Base-by-base conservation (phyloP, 1,140 invertebrate genomes). In the Drosophila biarmipes region DNA sequence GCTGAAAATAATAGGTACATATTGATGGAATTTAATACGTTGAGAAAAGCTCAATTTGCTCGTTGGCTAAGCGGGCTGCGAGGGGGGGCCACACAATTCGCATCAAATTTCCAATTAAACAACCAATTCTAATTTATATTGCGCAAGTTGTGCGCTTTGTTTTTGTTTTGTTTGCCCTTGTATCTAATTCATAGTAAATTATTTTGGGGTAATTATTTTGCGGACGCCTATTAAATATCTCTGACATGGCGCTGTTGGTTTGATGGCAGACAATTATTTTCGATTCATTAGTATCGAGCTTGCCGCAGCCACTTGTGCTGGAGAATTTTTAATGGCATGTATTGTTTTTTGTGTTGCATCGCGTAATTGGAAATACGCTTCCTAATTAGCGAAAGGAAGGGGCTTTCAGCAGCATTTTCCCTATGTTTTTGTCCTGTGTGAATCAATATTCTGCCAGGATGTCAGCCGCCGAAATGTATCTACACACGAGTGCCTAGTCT, bases 81-180 rank as follows among this genome's bases (percentile, higher is more conserved):
- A n/a, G n/a, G 52, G n/a, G 52, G 4, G 19, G 34, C 46, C 55
- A 54, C 35, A 64, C 37, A 64, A 72, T 62, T 73, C 54, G 84
- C 76, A 84, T 87, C 84, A 67, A 87, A 89, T 87, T 80, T 90
- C 84, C 84, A 87, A 87, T 87, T 87, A 87, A 89, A 89, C 84
- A 80, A 48, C 31, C 76, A 87, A 87, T 89, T 89, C 75, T 82
- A 79, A 84, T 89, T 89, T 84, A 79, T 87, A 59, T 87, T 71
- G 27, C 68, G 54, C 51, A 69, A 66, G n/a, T 42, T 51, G 53
- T 35, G 6, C 40, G 49, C 45, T 46, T 69, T 48, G 46, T 49
- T 56, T 43, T 48, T 46, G 54, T 56, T 55, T 40, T 63, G 63
- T 80, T 51, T 79, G 49, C 53, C 42, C 67, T 46, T 68, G 51